Evolutionary conservation across 2,888 invertebrate genomes (phyloP).

Genomic region (Eupithecia vulgata): DNA sequence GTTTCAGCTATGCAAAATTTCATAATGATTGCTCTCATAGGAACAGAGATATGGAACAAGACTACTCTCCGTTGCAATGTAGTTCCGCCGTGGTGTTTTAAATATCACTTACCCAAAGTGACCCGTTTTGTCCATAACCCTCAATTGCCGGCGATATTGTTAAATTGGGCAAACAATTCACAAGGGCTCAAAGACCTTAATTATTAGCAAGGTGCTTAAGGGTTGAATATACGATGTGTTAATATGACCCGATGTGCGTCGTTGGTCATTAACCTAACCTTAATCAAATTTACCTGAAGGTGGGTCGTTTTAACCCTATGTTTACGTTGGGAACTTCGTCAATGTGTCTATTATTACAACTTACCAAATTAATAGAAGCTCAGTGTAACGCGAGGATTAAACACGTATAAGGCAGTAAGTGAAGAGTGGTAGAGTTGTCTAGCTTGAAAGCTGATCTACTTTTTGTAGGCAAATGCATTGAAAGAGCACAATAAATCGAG

Average conservation of each 20-base stretch:
- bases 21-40: no score
- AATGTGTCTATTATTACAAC: constrained; percentile 15
- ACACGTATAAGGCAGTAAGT: not conserved
- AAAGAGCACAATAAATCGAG: no score
- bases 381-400: not conserved
- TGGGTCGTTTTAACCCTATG: constrained; percentile 53
- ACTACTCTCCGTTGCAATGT: no score
- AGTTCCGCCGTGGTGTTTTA: no score
- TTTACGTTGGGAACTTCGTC: constrained; percentile 12
- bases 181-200: constrained; percentile 72
- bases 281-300: constrained; percentile 80
- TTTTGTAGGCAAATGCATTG: not conserved
- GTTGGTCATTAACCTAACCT: constrained; percentile 71
- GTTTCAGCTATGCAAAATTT: no score
- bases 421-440: not conserved
- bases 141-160: constrained; percentile 64
- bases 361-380: constrained; percentile 1
- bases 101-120: constrained; percentile 63
- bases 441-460: not conserved
- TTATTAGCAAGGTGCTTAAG: constrained; percentile 81
- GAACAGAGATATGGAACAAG: no score
- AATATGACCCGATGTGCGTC: constrained; percentile 75
- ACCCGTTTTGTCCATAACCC: constrained; percentile 61
- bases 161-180: constrained; percentile 71
- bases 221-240: constrained; percentile 81